A percentile compares a stretch with the other conserved stretches of the same genome.
phyloP scores from a whole-genome alignment of 2,888 invertebrate species.

The Andrena camellia region DNA sequence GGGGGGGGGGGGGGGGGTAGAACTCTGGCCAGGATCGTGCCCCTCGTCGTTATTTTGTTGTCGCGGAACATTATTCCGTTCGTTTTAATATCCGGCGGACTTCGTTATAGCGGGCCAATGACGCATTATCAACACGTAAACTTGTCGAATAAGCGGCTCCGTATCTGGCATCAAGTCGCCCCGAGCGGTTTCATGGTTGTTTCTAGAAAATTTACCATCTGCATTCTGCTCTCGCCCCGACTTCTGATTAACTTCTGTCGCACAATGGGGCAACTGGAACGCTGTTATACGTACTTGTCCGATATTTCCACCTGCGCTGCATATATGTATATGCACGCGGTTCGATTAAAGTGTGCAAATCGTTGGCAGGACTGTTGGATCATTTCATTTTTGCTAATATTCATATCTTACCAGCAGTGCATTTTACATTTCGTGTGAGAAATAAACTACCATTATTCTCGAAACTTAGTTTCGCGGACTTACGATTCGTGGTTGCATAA shows the following conservation, averaged over 20 bases:
- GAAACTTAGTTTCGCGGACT: no score
- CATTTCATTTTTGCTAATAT: no score
- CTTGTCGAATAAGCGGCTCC: constrained; percentile 49
- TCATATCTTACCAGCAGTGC: no score
- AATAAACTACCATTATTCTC: no score
- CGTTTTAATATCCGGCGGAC: constrained; percentile 39
- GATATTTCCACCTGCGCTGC: neutral
- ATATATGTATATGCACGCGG: no score
- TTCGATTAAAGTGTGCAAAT: no score
- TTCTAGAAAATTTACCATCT: constrained; percentile 39
- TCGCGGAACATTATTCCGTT: constrained; percentile 37
- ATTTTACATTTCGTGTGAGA: no score
- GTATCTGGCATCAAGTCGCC: constrained; percentile 36
- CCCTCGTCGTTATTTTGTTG: constrained; percentile 48
- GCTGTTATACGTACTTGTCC: constrained; percentile 22
- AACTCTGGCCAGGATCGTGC: constrained; percentile 21
- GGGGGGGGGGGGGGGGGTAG: neutral
- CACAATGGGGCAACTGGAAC: constrained; percentile 41
- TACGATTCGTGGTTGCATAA: no score
- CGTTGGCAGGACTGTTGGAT: no score
- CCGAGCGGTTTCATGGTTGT: constrained; percentile 39
- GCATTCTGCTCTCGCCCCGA: constrained; percentile 43
- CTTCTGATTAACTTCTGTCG: constrained; percentile 54
- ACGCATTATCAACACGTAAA: constrained; percentile 59
- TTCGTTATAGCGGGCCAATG: constrained; percentile 59